phyloP scores from a whole-genome alignment of 2,113 vertebrate genomes.

The Cardinalis cardinalis region DNA sequence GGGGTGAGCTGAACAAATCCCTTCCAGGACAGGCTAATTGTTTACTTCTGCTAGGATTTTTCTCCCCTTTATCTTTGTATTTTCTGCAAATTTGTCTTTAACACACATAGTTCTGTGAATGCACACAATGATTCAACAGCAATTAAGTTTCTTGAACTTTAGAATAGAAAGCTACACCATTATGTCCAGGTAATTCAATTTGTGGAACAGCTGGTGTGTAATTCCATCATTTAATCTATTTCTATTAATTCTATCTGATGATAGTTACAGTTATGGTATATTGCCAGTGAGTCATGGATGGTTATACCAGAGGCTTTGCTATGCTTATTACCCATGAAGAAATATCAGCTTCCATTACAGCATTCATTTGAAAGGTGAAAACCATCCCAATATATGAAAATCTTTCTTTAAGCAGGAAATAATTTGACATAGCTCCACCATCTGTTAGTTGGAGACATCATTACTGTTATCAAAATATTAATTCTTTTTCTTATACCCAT shows the following conservation, averaged over 20 bases:
- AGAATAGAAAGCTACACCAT: neutral
- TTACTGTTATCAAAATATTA: neutral
- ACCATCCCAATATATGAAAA: neutral
- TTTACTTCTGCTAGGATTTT: neutral
- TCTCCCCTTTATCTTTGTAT: neutral
- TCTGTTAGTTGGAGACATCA: neutral
- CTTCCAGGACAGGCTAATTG: neutral
- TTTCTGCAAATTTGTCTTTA: neutral
- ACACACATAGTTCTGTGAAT: neutral
- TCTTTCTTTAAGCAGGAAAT: neutral
- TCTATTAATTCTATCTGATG: constrained; percentile 37
- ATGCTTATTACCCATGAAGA: neutral
- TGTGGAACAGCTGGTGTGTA: neutral
- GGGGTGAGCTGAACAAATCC: neutral
- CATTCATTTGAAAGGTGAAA: neutral
- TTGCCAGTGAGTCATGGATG: neutral
- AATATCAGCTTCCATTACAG: neutral
- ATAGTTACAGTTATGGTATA: constrained; percentile 20
- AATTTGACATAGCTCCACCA: neutral
- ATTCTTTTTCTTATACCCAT: neutral
- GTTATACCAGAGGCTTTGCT: neutral
- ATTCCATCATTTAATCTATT: constrained; percentile 37
- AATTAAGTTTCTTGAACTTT: constrained; percentile 19
- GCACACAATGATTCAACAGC: neutral
- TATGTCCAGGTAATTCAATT: neutral